Conservation (phyloP, 1,140 invertebrate genomes). For the Polyergus mexicanus region DNA sequence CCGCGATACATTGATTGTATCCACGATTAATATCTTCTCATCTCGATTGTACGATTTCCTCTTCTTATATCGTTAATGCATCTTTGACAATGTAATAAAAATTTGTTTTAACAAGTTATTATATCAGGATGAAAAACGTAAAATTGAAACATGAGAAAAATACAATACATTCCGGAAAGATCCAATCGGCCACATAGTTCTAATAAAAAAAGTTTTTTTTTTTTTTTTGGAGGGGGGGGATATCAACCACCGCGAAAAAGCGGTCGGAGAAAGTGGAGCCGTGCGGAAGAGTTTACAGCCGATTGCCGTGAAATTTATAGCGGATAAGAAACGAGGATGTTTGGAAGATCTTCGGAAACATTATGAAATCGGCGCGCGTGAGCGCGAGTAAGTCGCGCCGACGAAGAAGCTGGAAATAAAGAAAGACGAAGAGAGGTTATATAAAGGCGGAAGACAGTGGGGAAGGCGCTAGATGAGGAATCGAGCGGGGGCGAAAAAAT, state of each 20-base stretch:
- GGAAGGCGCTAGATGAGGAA: background rate
- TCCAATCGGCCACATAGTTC: background rate
- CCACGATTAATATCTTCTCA: background rate
- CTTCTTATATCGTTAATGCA: background rate
- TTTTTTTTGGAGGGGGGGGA: no score
- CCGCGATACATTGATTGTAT: background rate
- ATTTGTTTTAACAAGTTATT: background rate
- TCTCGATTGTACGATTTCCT: background rate
- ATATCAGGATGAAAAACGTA: background rate
- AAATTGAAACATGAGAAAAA: background rate
- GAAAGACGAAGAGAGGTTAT: no score
- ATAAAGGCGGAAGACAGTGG: background rate
- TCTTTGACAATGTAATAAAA: conserved; percentile 7
- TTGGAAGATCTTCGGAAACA: conserved; percentile 65
- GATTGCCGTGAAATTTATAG: conserved; percentile 70
- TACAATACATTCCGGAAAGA: background rate
- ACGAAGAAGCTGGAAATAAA: conserved; percentile 64
- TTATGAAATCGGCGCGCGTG: conserved; percentile 71
- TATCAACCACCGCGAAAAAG: background rate
- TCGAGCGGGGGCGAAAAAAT: conserved; percentile 56
- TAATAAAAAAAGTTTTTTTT: background rate
- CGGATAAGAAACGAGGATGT: conserved; percentile 50
- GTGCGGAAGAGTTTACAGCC: conserved; percentile 46
- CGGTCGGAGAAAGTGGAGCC: conserved; percentile 9
- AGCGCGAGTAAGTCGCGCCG: conserved; percentile 62